Percentiles rank a stretch among this genome's conserved stretches.
Conservation (phyloP, 2,888 invertebrate genomes). For the Calephelis perditalis region DNA sequence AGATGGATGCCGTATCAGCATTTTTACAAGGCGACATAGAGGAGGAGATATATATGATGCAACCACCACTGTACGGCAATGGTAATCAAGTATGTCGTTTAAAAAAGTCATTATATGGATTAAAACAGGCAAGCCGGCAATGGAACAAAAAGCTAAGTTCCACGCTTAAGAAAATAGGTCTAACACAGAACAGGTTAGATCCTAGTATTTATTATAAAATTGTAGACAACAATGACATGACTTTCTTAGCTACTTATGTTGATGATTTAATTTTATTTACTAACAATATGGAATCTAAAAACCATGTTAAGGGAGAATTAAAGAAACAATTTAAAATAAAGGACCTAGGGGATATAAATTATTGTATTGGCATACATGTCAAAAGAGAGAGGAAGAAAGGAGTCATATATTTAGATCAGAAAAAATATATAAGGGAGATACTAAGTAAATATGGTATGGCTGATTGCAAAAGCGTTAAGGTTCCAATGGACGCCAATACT, state of each 20-base stretch:
- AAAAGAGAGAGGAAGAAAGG: no score
- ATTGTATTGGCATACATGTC: no score
- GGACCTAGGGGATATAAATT: background rate
- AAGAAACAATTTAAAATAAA: background rate
- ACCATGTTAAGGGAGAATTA: background rate
- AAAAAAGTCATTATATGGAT: slow-evolving; percentile 26
- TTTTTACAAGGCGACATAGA: slow-evolving; percentile 31
- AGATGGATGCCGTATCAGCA: slow-evolving; percentile 11
- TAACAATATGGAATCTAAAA: slow-evolving; percentile 9
- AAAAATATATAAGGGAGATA: slow-evolving; percentile 8
- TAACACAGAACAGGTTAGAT: no score
- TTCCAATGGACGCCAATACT: background rate
- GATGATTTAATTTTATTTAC: slow-evolving; percentile 18
- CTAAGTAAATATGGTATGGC: slow-evolving; percentile 7
- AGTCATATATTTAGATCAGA: background rate
- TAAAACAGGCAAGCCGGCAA: slow-evolving; percentile 11
- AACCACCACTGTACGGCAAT: slow-evolving; percentile 18
- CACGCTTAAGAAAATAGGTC: background rate
- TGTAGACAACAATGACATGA: background rate
- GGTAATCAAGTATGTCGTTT: no score
- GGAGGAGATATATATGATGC: slow-evolving; percentile 28
- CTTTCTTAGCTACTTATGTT: slow-evolving; percentile 18
- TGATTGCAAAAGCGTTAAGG: slow-evolving; percentile 8
- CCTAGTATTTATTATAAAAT: background rate
- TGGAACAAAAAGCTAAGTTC: background rate